Conservation (phyloP, 2,113 vertebrate species). For the Nothobranchius furzeri region DNA sequence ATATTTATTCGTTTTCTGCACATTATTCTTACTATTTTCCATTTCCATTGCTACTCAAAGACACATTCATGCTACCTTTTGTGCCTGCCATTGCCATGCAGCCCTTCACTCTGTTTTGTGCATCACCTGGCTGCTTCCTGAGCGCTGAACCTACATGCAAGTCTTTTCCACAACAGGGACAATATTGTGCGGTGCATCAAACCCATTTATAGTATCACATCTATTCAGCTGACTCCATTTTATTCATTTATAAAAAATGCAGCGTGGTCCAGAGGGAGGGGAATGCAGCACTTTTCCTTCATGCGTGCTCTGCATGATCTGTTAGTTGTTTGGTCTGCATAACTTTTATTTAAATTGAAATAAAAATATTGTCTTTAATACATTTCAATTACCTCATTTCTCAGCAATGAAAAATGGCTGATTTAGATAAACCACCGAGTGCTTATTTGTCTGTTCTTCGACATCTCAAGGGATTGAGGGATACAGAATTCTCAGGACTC, state of each 20-base stretch:
- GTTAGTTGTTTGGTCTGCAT: background rate
- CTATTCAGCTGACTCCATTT: conserved; percentile 24
- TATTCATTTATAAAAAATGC: conserved; percentile 56
- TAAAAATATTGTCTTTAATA: no score
- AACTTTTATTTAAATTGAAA: background rate
- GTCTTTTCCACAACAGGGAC: background rate
- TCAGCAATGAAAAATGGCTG: conserved; percentile 28
- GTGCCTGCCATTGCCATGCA: conserved; percentile 11
- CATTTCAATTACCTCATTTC: no score
- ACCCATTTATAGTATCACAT: background rate
- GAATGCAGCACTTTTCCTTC: conserved; percentile 32
- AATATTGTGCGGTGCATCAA: background rate
- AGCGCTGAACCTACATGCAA: background rate
- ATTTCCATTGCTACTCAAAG: conserved; percentile 28
- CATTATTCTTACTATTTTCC: background rate
- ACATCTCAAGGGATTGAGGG: conserved; percentile 13
- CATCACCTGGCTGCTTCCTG: background rate
- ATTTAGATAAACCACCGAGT: conserved; percentile 20
- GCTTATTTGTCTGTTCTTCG: conserved; percentile 28
- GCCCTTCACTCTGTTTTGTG: background rate
- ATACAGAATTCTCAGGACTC: conserved; percentile 13
- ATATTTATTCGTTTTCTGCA: conserved; percentile 19
- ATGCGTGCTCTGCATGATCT: background rate
- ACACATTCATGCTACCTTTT: conserved; percentile 20
- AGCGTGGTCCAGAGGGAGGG: background rate